Conservation (phyloP, 1,140 invertebrate genomes). For the Orchesella cincta region DNA sequence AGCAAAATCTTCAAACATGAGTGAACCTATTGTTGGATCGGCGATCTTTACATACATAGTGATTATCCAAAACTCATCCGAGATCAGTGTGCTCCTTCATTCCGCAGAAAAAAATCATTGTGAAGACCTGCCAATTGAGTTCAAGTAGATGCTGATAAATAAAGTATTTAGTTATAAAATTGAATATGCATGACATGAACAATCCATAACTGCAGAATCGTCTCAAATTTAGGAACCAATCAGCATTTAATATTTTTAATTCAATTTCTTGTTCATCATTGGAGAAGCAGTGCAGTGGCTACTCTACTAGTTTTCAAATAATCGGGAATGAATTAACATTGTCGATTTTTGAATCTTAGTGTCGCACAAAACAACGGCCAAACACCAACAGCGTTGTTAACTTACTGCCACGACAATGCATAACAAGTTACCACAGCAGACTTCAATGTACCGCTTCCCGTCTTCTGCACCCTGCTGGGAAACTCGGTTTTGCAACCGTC, state of each 20-base stretch:
- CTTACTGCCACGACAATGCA: background rate
- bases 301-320: background rate
- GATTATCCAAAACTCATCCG: too few relatives aligned
- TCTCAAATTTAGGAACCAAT: too few relatives aligned
- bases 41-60: background rate
- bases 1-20: conserved; percentile 22
- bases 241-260: too few relatives aligned
- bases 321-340: background rate
- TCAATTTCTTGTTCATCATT: too few relatives aligned
- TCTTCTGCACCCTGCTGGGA: background rate
- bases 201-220: too few relatives aligned
- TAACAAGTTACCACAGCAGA: background rate
- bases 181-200: background rate
- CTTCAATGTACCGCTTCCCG: background rate
- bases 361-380: background rate
- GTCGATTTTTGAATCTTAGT: background rate
- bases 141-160: background rate
- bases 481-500: conserved; percentile 17
- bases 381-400: background rate
- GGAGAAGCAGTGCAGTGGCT: too few relatives aligned
- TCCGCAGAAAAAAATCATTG: background rate
- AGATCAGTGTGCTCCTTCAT: too few relatives aligned
- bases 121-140: background rate
- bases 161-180: background rate
- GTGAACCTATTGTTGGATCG: background rate